These are phyloP conservation scores for Oxyteleia sp. DNA, from an alignment of 2,888 invertebrate species.

Conservation along the genomic window DNA sequence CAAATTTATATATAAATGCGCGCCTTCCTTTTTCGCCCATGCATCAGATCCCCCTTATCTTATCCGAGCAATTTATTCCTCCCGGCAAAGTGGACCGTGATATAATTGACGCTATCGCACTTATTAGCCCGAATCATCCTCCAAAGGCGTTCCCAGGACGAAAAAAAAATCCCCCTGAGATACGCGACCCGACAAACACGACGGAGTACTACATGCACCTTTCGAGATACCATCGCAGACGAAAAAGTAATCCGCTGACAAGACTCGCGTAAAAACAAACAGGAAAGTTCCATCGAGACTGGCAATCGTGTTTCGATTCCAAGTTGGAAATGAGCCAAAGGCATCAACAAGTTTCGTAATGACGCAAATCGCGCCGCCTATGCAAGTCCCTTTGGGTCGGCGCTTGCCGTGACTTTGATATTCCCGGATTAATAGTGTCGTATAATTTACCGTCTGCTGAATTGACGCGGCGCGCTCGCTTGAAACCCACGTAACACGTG, in stretches of 20 bases:
- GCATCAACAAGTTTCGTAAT: slow-evolving; percentile 72
- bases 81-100: slow-evolving; percentile 57
- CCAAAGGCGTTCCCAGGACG: not conserved
- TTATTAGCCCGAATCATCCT: slow-evolving; percentile 26
- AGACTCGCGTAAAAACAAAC: slow-evolving; percentile 63
- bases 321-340: slow-evolving; percentile 68
- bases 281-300: slow-evolving; percentile 45
- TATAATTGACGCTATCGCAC: slow-evolving; percentile 35
- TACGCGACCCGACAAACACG: no score
- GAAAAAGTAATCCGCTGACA: slow-evolving; percentile 48
- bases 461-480: slow-evolving; percentile 21
- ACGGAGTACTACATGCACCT: no score
- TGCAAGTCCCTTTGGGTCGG: slow-evolving; percentile 67
- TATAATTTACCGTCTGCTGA: slow-evolving; percentile 38
- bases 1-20: slow-evolving; percentile 18
- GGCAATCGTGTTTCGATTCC: slow-evolving; percentile 52
- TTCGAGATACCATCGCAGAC: slow-evolving; percentile 37
- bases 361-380: slow-evolving; percentile 55
- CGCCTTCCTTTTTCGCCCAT: slow-evolving; percentile 43
- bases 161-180: slow-evolving; percentile 16
- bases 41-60: slow-evolving; percentile 55
- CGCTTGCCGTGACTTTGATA: slow-evolving; percentile 75
- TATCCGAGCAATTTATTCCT: slow-evolving; percentile 62
- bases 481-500: not conserved
- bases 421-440: slow-evolving; percentile 36